Percentiles rank a stretch among this genome's conserved stretches.
Evolutionary conservation across 2,888 invertebrate genomes (phyloP).

Genomic region (Carpatolechia fugitivella): DNA sequence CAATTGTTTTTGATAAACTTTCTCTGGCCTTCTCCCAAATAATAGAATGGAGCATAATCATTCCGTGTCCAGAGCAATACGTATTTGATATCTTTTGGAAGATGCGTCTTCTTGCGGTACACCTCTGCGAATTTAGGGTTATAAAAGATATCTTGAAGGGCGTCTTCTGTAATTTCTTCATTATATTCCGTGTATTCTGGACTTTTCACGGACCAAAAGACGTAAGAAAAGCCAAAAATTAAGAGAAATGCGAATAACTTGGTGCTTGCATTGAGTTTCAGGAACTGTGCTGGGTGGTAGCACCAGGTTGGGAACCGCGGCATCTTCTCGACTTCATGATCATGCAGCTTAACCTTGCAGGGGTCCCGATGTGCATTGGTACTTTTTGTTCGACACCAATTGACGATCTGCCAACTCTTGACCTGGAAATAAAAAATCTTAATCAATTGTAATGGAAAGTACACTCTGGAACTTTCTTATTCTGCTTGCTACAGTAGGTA

Average conservation of each 20-base stretch:
- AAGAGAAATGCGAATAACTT: background rate
- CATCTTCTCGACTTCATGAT: conserved; percentile 1
- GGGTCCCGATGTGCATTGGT: background rate
- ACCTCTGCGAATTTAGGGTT: conserved; percentile 47
- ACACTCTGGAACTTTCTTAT: too few species aligned
- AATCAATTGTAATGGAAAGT: too few species aligned
- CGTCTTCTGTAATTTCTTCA: conserved; percentile 35
- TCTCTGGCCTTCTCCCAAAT: conserved; percentile 48
- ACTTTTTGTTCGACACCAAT: background rate
- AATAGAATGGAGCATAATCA: conserved; percentile 51
- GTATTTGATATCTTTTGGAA: conserved; percentile 48
- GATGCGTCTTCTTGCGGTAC: conserved; percentile 44
- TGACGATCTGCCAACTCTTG: background rate
- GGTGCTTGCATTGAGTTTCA: background rate
- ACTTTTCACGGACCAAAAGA: background rate
- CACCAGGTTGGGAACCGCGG: background rate
- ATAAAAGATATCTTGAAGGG: conserved; percentile 44
- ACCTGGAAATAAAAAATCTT: background rate
- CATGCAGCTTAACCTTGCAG: background rate
- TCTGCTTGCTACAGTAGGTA: too few species aligned
- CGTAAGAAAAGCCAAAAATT: background rate
- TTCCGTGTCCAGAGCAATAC: conserved; percentile 56
- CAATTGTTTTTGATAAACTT: conserved; percentile 59
- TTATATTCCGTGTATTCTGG: background rate
- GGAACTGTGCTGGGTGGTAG: background rate